These are phyloP conservation scores for Phoebastria nigripes DNA, from an alignment of 2,797 vertebrate species.

Conservation along the genomic window DNA sequence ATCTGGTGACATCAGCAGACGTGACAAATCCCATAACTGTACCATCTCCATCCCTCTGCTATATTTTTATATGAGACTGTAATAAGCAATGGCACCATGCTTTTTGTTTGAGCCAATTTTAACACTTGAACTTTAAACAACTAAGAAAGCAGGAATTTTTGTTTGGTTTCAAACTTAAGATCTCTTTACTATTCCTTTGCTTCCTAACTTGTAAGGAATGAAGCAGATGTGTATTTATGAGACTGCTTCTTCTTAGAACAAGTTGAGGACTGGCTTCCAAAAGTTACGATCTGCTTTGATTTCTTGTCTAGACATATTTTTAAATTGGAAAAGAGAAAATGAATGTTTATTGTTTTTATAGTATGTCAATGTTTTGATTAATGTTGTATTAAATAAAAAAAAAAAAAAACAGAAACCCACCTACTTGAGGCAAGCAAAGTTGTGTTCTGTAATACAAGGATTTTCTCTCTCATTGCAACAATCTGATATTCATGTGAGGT, in stretches of 20 bases:
- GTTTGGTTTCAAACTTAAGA: conserved; percentile 5
- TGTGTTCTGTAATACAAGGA: not conserved
- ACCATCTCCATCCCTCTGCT: not conserved
- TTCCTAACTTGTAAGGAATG: conserved; percentile 51
- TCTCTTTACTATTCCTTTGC: conserved; percentile 16
- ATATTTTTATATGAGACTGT: not conserved
- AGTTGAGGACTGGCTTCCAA: conserved; percentile 46
- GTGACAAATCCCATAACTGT: not conserved
- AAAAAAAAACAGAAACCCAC: not conserved
- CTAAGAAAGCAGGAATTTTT: not conserved
- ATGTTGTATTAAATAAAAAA: not conserved
- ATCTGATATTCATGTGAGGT: not conserved
- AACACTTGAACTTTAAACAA: conserved; percentile 21
- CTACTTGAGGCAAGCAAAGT: not conserved
- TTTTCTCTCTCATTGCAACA: not conserved
- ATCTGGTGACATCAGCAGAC: not conserved
- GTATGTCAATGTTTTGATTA: not conserved
- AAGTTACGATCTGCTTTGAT: conserved; percentile 44
- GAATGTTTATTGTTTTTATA: not conserved
- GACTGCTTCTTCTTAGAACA: conserved; percentile 32
- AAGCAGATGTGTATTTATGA: conserved; percentile 59
- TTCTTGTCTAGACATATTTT: conserved; percentile 36
- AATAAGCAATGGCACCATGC: not conserved
- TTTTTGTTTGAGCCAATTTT: conserved; percentile 10
- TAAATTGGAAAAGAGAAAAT: conserved; percentile 14